These are phyloP conservation scores for Leptinotarsa rubiginosa DNA, from an alignment of 2,888 invertebrate species.

Conservation along the genomic window DNA sequence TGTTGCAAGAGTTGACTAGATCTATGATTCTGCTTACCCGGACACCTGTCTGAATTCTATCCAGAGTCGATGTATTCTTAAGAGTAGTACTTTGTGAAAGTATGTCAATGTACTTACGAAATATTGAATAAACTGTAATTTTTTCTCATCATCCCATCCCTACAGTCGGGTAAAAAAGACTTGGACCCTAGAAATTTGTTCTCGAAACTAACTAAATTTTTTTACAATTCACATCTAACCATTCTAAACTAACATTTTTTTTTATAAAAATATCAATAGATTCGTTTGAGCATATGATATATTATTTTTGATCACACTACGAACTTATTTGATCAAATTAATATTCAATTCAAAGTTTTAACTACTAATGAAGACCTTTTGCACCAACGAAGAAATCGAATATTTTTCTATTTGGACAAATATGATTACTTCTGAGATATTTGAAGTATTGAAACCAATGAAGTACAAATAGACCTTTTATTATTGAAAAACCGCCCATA, in stretches of 20 bases:
- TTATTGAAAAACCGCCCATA: neutral
- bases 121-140: constrained; percentile 35
- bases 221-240: constrained; percentile 27
- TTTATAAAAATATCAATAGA: constrained; percentile 43
- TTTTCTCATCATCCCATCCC: constrained; percentile 42
- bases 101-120: constrained; percentile 20
- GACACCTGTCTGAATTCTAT: neutral
- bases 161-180: constrained; percentile 46
- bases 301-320: constrained; percentile 16
- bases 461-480: neutral
- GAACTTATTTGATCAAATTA: constrained; percentile 6
- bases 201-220: constrained; percentile 42
- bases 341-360: neutral
- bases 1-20: neutral
- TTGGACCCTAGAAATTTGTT: constrained; percentile 40
- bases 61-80: constrained; percentile 14
- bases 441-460: neutral
- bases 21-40: neutral
- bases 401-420: neutral
- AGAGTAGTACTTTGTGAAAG: neutral
- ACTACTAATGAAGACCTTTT: neutral
- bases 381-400: neutral
- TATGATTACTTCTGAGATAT: neutral
- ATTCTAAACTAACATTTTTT: constrained; percentile 34
- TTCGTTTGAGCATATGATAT: constrained; percentile 37